Evolutionary conservation across 2,888 invertebrate species (phyloP).

Genomic region (Lithophane socia): DNA sequence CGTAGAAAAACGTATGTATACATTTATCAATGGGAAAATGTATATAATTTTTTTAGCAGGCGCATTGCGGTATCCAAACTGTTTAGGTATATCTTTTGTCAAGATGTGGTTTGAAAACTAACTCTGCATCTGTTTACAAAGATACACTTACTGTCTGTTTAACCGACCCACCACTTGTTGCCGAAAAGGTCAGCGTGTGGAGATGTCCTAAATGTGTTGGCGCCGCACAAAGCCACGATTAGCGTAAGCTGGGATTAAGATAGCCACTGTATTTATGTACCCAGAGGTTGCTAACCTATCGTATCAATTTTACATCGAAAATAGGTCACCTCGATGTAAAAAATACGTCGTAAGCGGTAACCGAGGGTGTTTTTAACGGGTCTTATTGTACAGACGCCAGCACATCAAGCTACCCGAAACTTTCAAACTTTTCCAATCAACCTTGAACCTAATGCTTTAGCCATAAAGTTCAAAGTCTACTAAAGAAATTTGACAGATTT

Average conservation of each 20-base stretch:
- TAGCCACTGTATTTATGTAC: conserved; percentile 29
- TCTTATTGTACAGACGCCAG: too few species aligned
- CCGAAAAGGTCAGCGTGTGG: conserved; percentile 23
- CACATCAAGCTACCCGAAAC: too few species aligned
- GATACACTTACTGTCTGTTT: not conserved
- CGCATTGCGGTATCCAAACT: not conserved
- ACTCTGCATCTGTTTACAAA: not conserved
- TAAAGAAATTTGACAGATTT: too few species aligned
- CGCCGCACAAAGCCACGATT: conserved; percentile 41
- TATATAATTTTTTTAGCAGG: not conserved
- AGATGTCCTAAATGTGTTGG: conserved; percentile 16
- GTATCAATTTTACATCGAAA: conserved; percentile 17
- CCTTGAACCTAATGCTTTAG: too few species aligned
- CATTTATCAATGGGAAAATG: not conserved
- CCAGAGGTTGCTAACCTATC: conserved; percentile 21
- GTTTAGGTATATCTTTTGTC: not conserved
- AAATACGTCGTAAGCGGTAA: not conserved
- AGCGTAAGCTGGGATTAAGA: conserved; percentile 46
- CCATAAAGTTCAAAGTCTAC: too few species aligned
- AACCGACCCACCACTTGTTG: conserved; percentile 49
- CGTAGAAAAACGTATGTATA: not conserved
- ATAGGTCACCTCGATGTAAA: not conserved
- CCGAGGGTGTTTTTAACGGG: not conserved
- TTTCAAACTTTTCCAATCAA: too few species aligned
- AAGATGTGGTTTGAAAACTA: not conserved